Evolutionary conservation across 1,140 invertebrate species (phyloP), one percentile per base, ranked within the genome.

Genomic region (Rhyzopertha dominica): DNA sequence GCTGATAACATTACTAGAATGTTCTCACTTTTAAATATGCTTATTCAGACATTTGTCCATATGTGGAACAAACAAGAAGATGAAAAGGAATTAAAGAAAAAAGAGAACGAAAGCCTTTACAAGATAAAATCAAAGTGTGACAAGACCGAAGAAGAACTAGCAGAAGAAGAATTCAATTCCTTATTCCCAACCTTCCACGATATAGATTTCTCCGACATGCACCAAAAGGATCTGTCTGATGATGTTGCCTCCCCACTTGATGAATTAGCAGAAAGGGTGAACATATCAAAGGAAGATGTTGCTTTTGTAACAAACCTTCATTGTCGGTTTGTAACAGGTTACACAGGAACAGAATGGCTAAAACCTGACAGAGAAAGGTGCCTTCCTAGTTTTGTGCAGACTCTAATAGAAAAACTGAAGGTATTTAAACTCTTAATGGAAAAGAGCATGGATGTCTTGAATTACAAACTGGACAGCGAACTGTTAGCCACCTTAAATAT

Each of bases 91-190:
- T 72, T 73, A 49, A 77, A 80, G 49, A 78, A 85, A 48, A 72
- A 75, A 23, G 84, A 90, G 54, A 80, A 89, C 40, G 83, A 90
- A 34, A 84, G 80, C 54, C 63, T 95, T 7, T 97, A 90, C 68
- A 79, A 82, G 43, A 87, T 81, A 20, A 76, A 74, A 62, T 77
- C 72, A 1, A 74, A 76, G 56, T 77, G 75, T 35, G 74, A 78
- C 47, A 69, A 79, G 59, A 77, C 81, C 4, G 89, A 94, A 49
- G 88, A 93, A 29, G 79, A 87, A 48, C 75, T 80, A 43, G 76
- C 81, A 1, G 68, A 79, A 28, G 60, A 74, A 17, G 87, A 92
- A 57, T 78, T 95, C 7, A 68, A 71, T 37, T 65, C 79, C 58
- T 71, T 84, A 46, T 96, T 95, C 56, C 91, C 91, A 0, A 80